These are phyloP conservation scores for Agrypnia vestita DNA, from an alignment of 1,140 invertebrate genomes.

Conservation along the genomic window DNA sequence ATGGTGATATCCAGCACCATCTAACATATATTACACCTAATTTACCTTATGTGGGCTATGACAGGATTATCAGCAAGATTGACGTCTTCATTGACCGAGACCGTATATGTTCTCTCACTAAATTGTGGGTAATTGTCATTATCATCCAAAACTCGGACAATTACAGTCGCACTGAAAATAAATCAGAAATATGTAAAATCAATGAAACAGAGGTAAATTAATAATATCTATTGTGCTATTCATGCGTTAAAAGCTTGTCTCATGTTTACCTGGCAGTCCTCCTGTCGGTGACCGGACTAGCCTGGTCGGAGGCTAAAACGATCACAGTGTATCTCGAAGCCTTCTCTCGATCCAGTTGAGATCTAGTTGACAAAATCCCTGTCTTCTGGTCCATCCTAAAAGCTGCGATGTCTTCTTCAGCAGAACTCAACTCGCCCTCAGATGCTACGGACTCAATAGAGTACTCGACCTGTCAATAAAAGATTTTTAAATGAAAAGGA, in stretches of 20 bases:
- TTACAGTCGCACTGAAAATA: constrained; percentile 81
- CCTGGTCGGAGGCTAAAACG: constrained; percentile 88
- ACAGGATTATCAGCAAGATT: constrained; percentile 87
- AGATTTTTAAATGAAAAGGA: too few relatives aligned
- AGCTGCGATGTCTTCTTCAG: constrained; percentile 74
- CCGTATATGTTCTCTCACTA: constrained; percentile 89
- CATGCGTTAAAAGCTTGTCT: too few relatives aligned
- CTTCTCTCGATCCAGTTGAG: constrained; percentile 89
- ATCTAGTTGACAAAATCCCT: constrained; percentile 89
- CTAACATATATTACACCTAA: too few relatives aligned
- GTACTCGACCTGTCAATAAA: constrained; percentile 79
- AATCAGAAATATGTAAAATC: too few relatives aligned
- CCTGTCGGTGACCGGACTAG: constrained; percentile 79
- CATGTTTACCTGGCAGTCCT: constrained; percentile 79
- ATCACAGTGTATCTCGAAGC: constrained; percentile 90
- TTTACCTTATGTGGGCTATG: constrained; percentile 86
- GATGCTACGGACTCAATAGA: constrained; percentile 81
- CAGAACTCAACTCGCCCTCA: constrained; percentile 67
- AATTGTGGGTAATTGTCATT: constrained; percentile 99
- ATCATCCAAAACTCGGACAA: constrained; percentile 90
- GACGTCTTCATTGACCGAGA: constrained; percentile 90
- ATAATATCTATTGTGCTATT: too few relatives aligned
- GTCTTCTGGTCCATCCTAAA: constrained; percentile 88
- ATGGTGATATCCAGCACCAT: too few relatives aligned
- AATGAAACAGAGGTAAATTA: too few relatives aligned